These are phyloP conservation scores for Hormiphora californensis DNA, from an alignment of 37 sponge, comb jelly and placozoan genomes.

Conservation along the genomic window DNA sequence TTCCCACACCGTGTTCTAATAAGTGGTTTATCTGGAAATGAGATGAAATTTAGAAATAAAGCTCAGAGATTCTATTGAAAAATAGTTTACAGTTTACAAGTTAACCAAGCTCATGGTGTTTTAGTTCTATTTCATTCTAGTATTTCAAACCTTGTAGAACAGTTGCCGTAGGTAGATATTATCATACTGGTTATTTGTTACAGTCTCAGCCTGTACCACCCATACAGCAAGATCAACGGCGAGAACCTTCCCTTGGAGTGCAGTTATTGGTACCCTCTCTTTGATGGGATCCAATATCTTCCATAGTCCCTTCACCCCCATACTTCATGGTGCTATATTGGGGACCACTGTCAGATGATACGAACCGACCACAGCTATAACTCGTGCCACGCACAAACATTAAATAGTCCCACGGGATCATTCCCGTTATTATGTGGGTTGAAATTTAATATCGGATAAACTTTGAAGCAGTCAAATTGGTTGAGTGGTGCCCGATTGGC, in stretches of 20 bases:
- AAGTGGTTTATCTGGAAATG: slow-evolving; percentile 37
- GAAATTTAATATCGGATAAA: too few species aligned
- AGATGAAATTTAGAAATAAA: not conserved
- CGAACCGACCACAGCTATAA: too few species aligned
- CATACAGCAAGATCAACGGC: slow-evolving; percentile 45
- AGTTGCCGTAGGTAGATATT: slow-evolving; percentile 18
- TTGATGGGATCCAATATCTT: not conserved
- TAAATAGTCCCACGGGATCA: too few species aligned
- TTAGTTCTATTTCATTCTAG: not conserved
- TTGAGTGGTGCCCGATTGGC: too few species aligned
- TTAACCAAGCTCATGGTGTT: not conserved
- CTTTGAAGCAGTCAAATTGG: too few species aligned
- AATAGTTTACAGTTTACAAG: not conserved
- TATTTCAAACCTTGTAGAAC: slow-evolving; percentile 21
- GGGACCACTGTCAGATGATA: too few species aligned
- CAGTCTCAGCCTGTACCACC: slow-evolving; percentile 52
- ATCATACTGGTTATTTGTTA: slow-evolving; percentile 13
- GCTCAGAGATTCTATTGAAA: not conserved
- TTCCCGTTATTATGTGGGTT: too few species aligned
- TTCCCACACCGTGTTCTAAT: slow-evolving; percentile 36
- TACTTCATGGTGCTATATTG: too few species aligned
- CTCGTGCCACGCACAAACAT: too few species aligned
- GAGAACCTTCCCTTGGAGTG: slow-evolving; percentile 32
- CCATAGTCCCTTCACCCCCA: slow-evolving; percentile 49
- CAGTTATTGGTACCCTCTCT: not conserved